A percentile compares a stretch with the other conserved stretches of the same genome.
Conservation (phyloP, 2,888 invertebrate genomes). For the Eupithecia vulgata region DNA sequence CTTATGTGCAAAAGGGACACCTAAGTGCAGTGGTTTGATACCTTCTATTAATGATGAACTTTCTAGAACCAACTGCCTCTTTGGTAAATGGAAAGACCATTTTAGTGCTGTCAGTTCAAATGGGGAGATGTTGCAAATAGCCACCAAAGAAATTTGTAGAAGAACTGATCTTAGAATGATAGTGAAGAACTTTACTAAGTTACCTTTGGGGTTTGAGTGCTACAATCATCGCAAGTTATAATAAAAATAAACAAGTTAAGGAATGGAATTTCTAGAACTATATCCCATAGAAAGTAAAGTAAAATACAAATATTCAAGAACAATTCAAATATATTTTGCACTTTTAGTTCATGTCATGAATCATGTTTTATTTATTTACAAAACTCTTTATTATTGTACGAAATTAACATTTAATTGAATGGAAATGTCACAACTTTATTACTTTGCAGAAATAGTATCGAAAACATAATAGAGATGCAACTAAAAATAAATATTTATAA, state of each 20-base stretch:
- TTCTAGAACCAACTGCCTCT: conserved; percentile 73
- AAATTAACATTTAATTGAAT: conserved; percentile 26
- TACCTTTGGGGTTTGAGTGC: conserved; percentile 46
- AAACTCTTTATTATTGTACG: conserved; percentile 16
- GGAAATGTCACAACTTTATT: conserved; percentile 20
- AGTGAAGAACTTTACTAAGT: conserved; percentile 60
- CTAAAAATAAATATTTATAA: conserved; percentile 27
- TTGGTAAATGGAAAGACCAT: conserved; percentile 75
- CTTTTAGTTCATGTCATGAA: conserved; percentile 20
- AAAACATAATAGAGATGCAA: conserved; percentile 20
- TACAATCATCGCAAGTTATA: background rate
- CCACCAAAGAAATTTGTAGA: conserved; percentile 67
- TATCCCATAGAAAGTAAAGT: background rate
- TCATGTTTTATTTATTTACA: conserved; percentile 29
- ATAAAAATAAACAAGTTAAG: background rate
- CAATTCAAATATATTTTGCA: conserved; percentile 29
- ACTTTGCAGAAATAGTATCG: conserved; percentile 15
- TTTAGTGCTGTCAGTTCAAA: conserved; percentile 61
- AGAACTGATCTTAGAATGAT: conserved; percentile 64
- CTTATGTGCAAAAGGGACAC: conserved; percentile 69
- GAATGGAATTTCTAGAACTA: background rate
- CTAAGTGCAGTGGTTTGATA: conserved; percentile 67
- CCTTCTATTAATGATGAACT: conserved; percentile 64
- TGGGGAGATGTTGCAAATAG: conserved; percentile 55
- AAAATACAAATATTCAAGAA: conserved; percentile 26